These are phyloP conservation scores for Cotesia glomerata DNA, from an alignment of 1,140 invertebrate genomes.

Conservation along the genomic window DNA sequence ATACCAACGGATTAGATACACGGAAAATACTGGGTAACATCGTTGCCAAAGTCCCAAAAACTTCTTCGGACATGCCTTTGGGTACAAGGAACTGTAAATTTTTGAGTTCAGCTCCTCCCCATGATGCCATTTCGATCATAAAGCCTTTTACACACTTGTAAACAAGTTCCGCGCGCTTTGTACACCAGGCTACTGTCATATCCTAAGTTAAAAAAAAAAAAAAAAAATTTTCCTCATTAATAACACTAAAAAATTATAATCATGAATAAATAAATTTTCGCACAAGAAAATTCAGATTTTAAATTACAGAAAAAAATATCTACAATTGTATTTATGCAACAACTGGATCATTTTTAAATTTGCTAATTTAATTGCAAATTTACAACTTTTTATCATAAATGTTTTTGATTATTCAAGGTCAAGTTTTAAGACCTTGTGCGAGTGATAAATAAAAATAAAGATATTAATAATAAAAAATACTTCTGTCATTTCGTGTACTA, in stretches of 20 bases:
- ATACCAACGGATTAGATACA: slow-evolving; percentile 84
- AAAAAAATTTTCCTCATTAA: slow-evolving; percentile 21
- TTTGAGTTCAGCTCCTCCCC: slow-evolving; percentile 88
- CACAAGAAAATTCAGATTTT: not conserved
- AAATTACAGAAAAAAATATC: no score
- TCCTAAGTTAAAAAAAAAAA: slow-evolving; percentile 68
- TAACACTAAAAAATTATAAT: not conserved
- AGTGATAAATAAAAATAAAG: no score
- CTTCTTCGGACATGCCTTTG: slow-evolving; percentile 81
- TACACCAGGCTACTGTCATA: slow-evolving; percentile 96
- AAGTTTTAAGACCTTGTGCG: no score
- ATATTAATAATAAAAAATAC: slow-evolving; percentile 57
- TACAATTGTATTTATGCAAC: no score
- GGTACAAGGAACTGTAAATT: slow-evolving; percentile 87
- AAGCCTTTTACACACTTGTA: slow-evolving; percentile 99
- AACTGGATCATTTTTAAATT: no score
- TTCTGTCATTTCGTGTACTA: slow-evolving; percentile 94
- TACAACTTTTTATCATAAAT: not conserved
- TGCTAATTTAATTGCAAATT: no score
- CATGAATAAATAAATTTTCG: not conserved
- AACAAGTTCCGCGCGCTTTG: slow-evolving; percentile 92
- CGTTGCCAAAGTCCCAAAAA: slow-evolving; percentile 82
- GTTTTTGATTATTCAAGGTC: not conserved
- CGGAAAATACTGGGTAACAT: slow-evolving; percentile 91
- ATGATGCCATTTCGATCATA: slow-evolving; percentile 97